Base-by-base conservation (phyloP, 2,113 vertebrate genomes). In the Aegithalos caudatus region DNA sequence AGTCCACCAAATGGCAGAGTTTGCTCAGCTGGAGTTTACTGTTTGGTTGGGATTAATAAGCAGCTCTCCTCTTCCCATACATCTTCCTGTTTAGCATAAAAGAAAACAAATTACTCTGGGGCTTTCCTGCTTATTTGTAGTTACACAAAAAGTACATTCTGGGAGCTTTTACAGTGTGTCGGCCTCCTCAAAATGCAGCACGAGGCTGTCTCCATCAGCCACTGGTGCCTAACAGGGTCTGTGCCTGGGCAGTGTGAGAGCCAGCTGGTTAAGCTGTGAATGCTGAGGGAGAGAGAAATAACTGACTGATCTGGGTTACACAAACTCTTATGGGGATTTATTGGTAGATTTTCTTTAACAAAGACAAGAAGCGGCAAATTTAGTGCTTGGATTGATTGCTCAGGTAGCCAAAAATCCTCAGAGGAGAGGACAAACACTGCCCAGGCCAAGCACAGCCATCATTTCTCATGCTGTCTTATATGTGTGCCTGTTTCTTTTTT, bases 281-380 rank as follows among this genome's bases (percentile, higher is more conserved):
- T 90, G 60, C 92, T 88, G 92, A 83, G 85, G 21, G 53, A 81
- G 72, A 67, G 77, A 64, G 80, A 92, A 93, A 86, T 81, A 96
- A 93, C 76, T 97, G 96, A 96, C 93, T 96, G 90, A 95, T 97
- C 82, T 96, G 72, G 94, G 95, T 95, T 97, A 90, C 76, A 78
- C 86, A 86, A 67, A 84, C 53, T 74, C 90, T 90, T 88, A 44
- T 2, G 35, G 93, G 96, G 92, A 94, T 96, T 96, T 95, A 94
- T 78, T 57, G 86, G 80, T 90, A 92, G 92, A 94, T 96, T 96
- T 96, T 92, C 88, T 88, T 83, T 88, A 94, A 91, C 82, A 88
- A 88, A 90, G 87, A 65, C 73, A 92, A 91, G 86, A 92, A 60
- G 69, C 0, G 0, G 80, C 72, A 90, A 94, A 94, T 96, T 96